phyloP scores from a whole-genome alignment of 2,888 invertebrate genomes.

The Oegoconia quadripuncta region DNA sequence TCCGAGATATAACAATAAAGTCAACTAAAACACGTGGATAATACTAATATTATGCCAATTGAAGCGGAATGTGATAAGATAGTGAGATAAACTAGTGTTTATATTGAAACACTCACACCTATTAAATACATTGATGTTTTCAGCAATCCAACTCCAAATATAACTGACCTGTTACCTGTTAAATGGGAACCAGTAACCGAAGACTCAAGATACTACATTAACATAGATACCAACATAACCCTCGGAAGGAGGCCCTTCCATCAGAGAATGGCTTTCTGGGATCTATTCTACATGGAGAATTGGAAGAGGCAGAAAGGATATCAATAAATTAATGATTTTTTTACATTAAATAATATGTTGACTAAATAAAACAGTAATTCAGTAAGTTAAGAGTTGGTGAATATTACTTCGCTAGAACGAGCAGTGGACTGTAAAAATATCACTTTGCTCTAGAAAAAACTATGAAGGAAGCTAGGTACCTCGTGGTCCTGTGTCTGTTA shows the following conservation, averaged over 20 bases:
- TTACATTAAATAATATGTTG: too few species aligned
- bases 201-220: conserved; percentile 13
- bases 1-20: too few species aligned
- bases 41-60: neutral
- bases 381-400: too few species aligned
- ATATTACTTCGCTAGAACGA: too few species aligned
- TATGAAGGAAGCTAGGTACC: too few species aligned
- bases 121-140: neutral
- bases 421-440: too few species aligned
- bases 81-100: neutral
- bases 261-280: conserved; percentile 19
- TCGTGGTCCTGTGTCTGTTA: too few species aligned
- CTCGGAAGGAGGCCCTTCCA: conserved; percentile 13
- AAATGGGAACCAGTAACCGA: conserved; percentile 19
- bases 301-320: conserved; percentile 6
- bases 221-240: conserved; percentile 14
- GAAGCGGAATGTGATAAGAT: too few species aligned
- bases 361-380: too few species aligned
- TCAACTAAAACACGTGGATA: too few species aligned
- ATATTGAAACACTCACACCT: neutral
- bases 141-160: conserved; percentile 28
- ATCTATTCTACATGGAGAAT: conserved; percentile 17
- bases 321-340: neutral
- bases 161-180: conserved; percentile 23
- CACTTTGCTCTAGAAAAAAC: too few species aligned